phyloP scores from a whole-genome alignment of 2,888 invertebrate species.

The Scaptomyza cyrtandrae region DNA sequence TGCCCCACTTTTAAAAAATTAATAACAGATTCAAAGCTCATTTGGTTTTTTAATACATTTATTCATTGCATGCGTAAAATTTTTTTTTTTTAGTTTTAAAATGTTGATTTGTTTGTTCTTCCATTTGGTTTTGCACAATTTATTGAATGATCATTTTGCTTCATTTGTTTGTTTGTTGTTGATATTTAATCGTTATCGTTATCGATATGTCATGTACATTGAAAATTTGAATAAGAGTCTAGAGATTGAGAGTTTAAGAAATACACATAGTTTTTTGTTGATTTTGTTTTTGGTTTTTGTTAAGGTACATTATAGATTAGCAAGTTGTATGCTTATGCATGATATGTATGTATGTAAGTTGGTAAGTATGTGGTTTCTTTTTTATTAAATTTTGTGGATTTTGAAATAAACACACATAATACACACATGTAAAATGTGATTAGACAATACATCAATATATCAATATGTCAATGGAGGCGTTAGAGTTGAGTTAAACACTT shows the following conservation, averaged over 20 bases:
- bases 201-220: constrained; percentile 67
- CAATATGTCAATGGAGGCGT: constrained; percentile 72
- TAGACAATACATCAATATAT: constrained; percentile 78
- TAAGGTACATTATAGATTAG: constrained; percentile 67
- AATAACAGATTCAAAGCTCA: neutral
- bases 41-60: constrained; percentile 69
- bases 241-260: constrained; percentile 72
- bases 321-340: constrained; percentile 41
- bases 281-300: constrained; percentile 52
- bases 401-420: constrained; percentile 35
- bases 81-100: constrained; percentile 72
- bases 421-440: constrained; percentile 54
- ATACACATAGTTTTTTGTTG: constrained; percentile 64
- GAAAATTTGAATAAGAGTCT: constrained; percentile 76
- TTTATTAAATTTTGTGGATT: constrained; percentile 8
- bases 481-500: constrained; percentile 68
- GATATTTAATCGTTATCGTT: constrained; percentile 34
- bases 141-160: constrained; percentile 42
- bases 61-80: constrained; percentile 80
- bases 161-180: constrained; percentile 16
- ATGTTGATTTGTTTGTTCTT: constrained; percentile 63
- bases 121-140: constrained; percentile 61
- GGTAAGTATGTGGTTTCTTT: constrained; percentile 11
- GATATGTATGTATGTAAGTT: constrained; percentile 24
- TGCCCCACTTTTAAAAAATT: neutral